Evolutionary conservation across 2,113 vertebrate genomes (phyloP).

Genomic region (Axis porcinus): DNA sequence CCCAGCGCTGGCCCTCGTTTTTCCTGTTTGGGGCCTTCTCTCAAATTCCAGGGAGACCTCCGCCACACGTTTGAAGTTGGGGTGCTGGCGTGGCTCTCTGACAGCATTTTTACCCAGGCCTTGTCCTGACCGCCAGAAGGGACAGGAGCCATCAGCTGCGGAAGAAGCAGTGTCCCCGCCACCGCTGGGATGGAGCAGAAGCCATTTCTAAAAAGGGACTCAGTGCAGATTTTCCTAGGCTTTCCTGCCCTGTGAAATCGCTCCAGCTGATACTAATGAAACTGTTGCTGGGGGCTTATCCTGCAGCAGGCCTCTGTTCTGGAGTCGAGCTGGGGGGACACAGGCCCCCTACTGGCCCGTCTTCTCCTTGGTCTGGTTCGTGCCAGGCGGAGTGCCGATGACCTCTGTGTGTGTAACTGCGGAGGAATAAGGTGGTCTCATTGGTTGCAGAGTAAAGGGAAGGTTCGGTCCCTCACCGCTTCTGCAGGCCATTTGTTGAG

Average conservation of each 20-base stretch:
- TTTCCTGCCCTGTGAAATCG: neutral
- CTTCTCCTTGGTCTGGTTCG: neutral
- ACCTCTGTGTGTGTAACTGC: fast-evolving
- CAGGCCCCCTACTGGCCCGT: neutral
- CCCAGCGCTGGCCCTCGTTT: neutral
- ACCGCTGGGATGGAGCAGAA: neutral
- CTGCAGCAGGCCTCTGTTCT: neutral
- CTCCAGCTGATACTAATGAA: neutral
- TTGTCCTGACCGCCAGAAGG: neutral
- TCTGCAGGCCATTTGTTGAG: neutral
- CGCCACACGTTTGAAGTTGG: neutral
- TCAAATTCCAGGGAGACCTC: neutral
- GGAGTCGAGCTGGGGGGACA: neutral
- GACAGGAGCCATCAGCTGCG: neutral
- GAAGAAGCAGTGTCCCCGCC: neutral
- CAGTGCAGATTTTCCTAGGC: neutral
- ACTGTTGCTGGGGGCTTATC: neutral
- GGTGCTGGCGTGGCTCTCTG: neutral
- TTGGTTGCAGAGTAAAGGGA: neutral
- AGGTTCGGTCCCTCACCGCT: neutral
- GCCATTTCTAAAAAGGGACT: neutral
- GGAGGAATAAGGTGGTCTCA: neutral
- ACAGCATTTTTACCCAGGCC: neutral
- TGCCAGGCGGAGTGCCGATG: fast-evolving
- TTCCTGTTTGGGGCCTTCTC: neutral